Conservation (phyloP, 1,140 invertebrate species). For the Streblospio benedicti region DNA sequence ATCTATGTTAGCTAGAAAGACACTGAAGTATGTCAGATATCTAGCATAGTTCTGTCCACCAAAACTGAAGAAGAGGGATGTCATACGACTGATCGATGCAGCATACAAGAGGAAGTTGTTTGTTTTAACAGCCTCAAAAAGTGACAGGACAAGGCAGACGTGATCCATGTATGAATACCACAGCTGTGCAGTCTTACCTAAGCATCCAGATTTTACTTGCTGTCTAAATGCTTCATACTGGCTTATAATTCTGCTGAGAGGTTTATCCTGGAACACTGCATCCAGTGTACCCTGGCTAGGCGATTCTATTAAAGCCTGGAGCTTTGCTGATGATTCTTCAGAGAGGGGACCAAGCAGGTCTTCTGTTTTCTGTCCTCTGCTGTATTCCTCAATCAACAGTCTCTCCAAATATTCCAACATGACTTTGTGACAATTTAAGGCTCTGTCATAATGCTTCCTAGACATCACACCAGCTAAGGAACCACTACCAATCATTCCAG, state of each 20-base stretch:
- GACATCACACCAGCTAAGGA: conserved; percentile 13
- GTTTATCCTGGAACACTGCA: neutral
- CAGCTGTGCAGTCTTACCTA: conserved; percentile 20
- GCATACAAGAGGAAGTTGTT: conserved; percentile 21
- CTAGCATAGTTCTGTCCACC: conserved; percentile 24
- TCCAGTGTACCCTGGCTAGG: neutral
- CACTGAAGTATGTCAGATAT: conserved; percentile 21
- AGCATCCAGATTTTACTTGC: neutral
- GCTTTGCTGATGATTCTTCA: neutral
- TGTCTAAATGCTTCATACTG: neutral
- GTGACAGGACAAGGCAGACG: conserved; percentile 16
- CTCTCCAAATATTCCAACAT: conserved; percentile 13
- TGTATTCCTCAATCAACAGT: conserved; percentile 6
- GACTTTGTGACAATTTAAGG: conserved; percentile 18
- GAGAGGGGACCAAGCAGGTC: neutral
- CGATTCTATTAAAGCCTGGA: neutral
- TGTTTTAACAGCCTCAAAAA: conserved; percentile 20
- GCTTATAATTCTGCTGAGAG: too few relatives aligned
- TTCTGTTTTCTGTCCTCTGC: neutral
- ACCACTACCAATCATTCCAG: conserved; percentile 21
- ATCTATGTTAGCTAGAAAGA: conserved; percentile 23
- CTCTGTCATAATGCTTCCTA: conserved; percentile 20
- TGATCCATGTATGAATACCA: conserved; percentile 24
- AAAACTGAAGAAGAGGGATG: conserved; percentile 24
- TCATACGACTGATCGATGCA: conserved; percentile 15